A percentile compares a stretch with the other conserved stretches of the same genome.
Evolutionary conservation across 2,888 invertebrate genomes (phyloP).

Genomic region (Cheiracanthium punctorium): DNA sequence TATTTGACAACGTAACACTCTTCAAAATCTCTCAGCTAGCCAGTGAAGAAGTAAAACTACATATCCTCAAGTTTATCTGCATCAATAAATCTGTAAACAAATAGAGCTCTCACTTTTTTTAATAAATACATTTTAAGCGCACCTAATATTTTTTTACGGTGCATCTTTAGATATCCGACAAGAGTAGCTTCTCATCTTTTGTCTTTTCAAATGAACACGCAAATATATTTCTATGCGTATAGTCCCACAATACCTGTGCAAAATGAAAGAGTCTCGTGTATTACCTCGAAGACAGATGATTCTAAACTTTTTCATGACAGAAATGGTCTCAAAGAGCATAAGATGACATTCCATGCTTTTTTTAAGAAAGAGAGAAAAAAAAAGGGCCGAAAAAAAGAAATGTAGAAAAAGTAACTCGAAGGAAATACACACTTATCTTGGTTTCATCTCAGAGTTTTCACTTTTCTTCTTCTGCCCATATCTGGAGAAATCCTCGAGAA

Average conservation of each 20-base stretch:
- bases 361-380: constrained; percentile 8
- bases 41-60: too few species aligned
- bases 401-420: constrained; percentile 22
- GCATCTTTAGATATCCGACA: too few species aligned
- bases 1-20: too few species aligned
- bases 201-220: not conserved
- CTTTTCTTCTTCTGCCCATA: constrained; percentile 17
- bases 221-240: not conserved
- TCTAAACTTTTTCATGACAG: constrained; percentile 54
- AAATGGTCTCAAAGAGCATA: constrained; percentile 21
- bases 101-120: too few species aligned
- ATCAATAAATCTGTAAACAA: too few species aligned
- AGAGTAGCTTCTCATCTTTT: too few species aligned
- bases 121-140: too few species aligned
- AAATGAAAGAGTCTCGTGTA: not conserved
- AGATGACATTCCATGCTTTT: constrained; percentile 10
- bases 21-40: too few species aligned
- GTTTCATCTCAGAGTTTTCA: constrained; percentile 46
- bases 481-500: constrained; percentile 23
- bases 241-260: not conserved
- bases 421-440: constrained; percentile 59
- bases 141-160: too few species aligned
- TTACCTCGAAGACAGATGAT: constrained; percentile 29
- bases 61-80: too few species aligned
- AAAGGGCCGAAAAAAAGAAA: constrained; percentile 8